Percentiles rank a stretch among this genome's conserved stretches.
These are phyloP conservation scores for Aporrectodea caliginosa DNA, from an alignment of 1,140 invertebrate genomes.

Conservation along the genomic window DNA sequence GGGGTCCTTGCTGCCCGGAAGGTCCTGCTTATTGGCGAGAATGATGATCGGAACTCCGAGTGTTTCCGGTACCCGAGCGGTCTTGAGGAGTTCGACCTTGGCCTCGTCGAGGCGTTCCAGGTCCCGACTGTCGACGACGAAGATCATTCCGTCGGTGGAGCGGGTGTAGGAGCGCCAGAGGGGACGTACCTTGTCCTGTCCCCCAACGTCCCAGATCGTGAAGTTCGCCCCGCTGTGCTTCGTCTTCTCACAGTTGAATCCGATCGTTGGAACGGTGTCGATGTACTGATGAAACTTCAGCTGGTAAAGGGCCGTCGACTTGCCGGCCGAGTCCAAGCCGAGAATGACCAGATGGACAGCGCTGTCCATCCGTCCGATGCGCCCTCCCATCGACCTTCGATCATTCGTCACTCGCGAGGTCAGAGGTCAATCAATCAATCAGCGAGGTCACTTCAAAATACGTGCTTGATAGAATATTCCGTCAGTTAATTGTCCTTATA, in stretches of 20 bases:
- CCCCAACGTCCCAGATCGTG: constrained; percentile 86
- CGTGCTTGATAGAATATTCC: no score
- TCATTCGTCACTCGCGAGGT: no score
- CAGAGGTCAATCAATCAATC: no score
- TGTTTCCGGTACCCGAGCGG: constrained; percentile 85
- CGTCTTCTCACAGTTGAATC: constrained; percentile 97
- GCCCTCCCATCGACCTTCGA: constrained; percentile 35
- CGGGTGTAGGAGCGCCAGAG: constrained; percentile 95
- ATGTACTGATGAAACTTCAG: constrained; percentile 96
- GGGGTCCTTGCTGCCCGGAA: constrained; percentile 86
- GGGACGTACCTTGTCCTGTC: constrained; percentile 92
- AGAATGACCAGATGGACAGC: constrained; percentile 84
- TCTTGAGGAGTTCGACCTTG: constrained; percentile 72
- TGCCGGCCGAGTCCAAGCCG: constrained; percentile 93
- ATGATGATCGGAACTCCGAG: constrained; percentile 93
- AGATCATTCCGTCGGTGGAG: constrained; percentile 73
- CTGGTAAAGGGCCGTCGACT: constrained; percentile 94
- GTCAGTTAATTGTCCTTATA: no score
- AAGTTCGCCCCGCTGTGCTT: constrained; percentile 59
- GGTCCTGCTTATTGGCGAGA: constrained; percentile 99
- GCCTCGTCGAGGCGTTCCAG: constrained; percentile 59
- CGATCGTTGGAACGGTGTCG: constrained; percentile 94
- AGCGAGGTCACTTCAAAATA: no score
- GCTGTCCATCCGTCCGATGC: constrained; percentile 33
- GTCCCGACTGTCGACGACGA: constrained; percentile 59